Percentiles rank a stretch among this genome's conserved stretches.
These are phyloP conservation scores for Notothenia rossii DNA, from an alignment of 2,113 vertebrate genomes.

Conservation along the genomic window DNA sequence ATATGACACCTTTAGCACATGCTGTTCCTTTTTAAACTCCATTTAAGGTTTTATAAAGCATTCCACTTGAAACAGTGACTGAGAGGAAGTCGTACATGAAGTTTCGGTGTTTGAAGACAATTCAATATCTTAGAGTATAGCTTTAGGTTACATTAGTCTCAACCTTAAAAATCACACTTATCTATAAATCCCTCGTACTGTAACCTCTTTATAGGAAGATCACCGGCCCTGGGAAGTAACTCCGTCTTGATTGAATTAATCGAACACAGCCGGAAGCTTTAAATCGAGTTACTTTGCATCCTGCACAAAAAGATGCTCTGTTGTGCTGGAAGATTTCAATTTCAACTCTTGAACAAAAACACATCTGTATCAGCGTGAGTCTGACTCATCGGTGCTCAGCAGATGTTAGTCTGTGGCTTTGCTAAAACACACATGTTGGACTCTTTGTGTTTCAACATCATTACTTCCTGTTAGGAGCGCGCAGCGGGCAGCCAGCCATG, in stretches of 20 bases:
- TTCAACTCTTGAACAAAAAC: not conserved
- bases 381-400: not conserved
- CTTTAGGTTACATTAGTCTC: too few relatives aligned
- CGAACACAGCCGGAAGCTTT: not conserved
- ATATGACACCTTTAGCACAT: too few relatives aligned
- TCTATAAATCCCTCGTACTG: not conserved
- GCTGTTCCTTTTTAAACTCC: not conserved
- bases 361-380: not conserved
- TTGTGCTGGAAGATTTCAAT: not conserved
- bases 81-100: not conserved
- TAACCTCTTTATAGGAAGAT: not conserved
- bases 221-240: not conserved
- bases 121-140: too few relatives aligned
- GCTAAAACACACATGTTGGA: not conserved
- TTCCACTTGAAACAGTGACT: not conserved
- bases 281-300: slow-evolving; percentile 3
- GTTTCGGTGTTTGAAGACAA: not conserved
- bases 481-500: not conserved
- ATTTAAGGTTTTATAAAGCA: not conserved
- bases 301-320: not conserved
- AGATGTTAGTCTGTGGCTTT: not conserved
- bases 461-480: not conserved
- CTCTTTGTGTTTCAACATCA: not conserved
- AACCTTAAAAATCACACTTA: not conserved
- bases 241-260: not conserved